A percentile compares a stretch with the other conserved stretches of the same genome.
These are phyloP conservation scores for Chloroclystis v-ata DNA, from an alignment of 2,888 invertebrate genomes.

Conservation along the genomic window DNA sequence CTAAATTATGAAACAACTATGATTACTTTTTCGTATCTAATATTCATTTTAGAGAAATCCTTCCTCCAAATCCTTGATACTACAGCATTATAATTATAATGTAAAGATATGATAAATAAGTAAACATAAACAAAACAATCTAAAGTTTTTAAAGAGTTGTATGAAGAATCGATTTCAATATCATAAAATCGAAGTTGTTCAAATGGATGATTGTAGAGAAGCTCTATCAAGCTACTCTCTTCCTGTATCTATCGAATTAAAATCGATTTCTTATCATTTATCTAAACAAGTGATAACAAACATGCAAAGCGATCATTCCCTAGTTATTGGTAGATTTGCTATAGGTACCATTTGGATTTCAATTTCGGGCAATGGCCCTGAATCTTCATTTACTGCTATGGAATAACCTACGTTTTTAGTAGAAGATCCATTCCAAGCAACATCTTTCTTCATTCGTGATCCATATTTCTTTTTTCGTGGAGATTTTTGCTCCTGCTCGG, in stretches of 20 bases:
- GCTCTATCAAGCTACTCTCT: no score
- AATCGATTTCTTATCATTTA: constrained; percentile 11
- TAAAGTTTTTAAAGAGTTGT: no score
- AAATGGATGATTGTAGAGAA: neutral
- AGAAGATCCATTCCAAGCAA: constrained; percentile 26
- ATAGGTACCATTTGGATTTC: constrained; percentile 65
- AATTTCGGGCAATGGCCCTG: constrained; percentile 54
- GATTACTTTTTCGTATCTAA: neutral
- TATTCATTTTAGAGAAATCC: no score
- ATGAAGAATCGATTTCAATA: no score
- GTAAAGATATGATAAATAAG: no score
- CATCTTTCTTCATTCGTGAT: constrained; percentile 31
- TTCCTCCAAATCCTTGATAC: no score
- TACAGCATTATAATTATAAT: no score
- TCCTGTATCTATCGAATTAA: neutral
- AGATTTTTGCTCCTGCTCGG: constrained; percentile 25
- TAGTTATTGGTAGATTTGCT: constrained; percentile 15
- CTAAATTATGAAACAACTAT: neutral
- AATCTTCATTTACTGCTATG: constrained; percentile 51
- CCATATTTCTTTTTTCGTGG: constrained; percentile 50
- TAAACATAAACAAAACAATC: no score
- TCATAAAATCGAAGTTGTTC: neutral
- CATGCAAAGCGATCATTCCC: neutral
- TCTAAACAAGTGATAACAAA: neutral
- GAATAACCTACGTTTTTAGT: constrained; percentile 67